Evolutionary conservation across 92 coral and sea anemone species (phyloP), one percentile per base, ranked within the genome.

Genomic region (Anthopleura xanthogrammica): DNA sequence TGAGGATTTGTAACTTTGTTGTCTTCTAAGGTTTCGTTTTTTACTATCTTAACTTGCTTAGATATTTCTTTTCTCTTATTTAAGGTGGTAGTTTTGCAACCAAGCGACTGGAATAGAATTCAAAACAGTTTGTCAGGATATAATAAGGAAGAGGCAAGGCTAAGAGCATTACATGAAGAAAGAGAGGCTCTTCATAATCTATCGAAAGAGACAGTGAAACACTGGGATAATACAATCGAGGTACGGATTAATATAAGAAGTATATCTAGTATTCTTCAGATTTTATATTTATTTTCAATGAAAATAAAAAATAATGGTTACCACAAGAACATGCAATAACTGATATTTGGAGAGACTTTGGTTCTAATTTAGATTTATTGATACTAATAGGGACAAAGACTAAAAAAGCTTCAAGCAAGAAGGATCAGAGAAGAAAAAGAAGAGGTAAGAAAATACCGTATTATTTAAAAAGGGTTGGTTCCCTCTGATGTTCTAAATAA

Each of bases 161-260:
- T 87, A 60, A 83, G 91, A 82, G 93, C 93, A 52, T 83, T 85
- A 72, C 88, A 76, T 41, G 89, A 94, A 55, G 95, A 96, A 77
- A 90, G 95, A 60, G 93, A 90, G 60, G 96, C 90, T 57, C 91
- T 96, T 17, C 99, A 92, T 48, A 84, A 93, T 42, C 78, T 90
- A 64, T 96, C 99, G 1, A 90, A 92, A 73, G 93, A 96, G 20
- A 87, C 89, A 81, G 98, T 96, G 4, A 89, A 92, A 86, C 91
- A 96, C 88, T 96, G 99, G 99, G 99, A 89, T 73, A 96, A 96
- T 87, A 96, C 99, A 23, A 96, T 96, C 80, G 98, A 96, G 94
- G 99, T 96, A 57, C 22, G 91, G 11, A 19, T 16, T 3, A 50
- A 43, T 64, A 19, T 11, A 64, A 68, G 10, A 19, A 74, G 14